Conservation (phyloP, 2,113 vertebrate species). For the Ptilonorhynchus violaceus region DNA sequence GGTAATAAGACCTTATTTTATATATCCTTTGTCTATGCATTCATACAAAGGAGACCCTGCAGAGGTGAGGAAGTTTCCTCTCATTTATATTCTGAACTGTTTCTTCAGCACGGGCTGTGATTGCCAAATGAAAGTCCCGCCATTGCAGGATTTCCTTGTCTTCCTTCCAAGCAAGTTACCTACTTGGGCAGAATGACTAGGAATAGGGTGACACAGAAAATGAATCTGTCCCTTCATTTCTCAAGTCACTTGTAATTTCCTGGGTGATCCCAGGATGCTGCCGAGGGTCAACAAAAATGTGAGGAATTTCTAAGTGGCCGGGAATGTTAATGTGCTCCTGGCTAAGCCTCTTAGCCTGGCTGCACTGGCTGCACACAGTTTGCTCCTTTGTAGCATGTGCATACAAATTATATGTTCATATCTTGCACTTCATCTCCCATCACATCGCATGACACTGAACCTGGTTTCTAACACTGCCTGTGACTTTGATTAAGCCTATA, state of each 20-base stretch:
- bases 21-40: neutral
- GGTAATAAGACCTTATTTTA: neutral
- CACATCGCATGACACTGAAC: neutral
- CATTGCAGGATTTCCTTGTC: neutral
- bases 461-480: neutral
- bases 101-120: neutral
- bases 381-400: neutral
- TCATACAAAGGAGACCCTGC: neutral
- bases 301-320: neutral
- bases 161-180: neutral
- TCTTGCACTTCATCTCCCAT: neutral
- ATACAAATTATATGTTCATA: neutral
- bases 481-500: neutral
- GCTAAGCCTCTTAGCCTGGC: slow-evolving; percentile 38
- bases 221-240: neutral
- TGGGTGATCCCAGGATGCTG: slow-evolving; percentile 10
- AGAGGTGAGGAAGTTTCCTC: neutral
- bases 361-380: neutral
- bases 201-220: neutral
- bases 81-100: neutral
- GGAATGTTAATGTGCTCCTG: slow-evolving; percentile 60
- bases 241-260: slow-evolving; percentile 12
- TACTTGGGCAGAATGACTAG: neutral
- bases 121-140: neutral
- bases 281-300: slow-evolving; percentile 32